A percentile compares a stretch with the other conserved stretches of the same genome.
These are phyloP conservation scores for Rhinoptilus africanus DNA, from an alignment of 2,113 vertebrate species.

Conservation along the genomic window DNA sequence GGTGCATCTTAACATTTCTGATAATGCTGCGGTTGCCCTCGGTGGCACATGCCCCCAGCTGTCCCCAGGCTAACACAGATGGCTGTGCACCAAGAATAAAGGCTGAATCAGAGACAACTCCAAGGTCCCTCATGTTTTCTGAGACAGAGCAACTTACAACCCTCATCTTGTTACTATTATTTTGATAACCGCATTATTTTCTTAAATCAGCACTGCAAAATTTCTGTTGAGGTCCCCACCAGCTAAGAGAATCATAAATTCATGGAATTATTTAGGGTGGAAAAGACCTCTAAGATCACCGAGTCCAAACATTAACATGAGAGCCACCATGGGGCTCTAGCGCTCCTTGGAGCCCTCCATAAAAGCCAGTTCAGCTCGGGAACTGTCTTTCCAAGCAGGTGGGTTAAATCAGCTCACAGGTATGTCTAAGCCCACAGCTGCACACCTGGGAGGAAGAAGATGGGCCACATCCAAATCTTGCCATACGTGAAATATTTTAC, in stretches of 20 bases:
- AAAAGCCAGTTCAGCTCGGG: not conserved
- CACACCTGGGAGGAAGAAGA: not conserved
- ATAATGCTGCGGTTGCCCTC: not conserved
- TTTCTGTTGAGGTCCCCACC: not conserved
- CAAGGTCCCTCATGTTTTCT: not conserved
- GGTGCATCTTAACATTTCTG: not conserved
- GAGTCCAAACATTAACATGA: not conserved
- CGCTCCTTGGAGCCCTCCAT: not conserved
- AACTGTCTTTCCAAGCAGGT: not conserved
- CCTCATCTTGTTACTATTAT: not conserved
- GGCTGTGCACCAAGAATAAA: not conserved
- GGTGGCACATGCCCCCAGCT: not conserved
- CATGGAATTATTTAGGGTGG: no score
- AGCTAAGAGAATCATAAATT: not conserved
- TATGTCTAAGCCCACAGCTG: not conserved
- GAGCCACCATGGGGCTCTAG: not conserved
- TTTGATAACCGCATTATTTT: not conserved
- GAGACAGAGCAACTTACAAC: not conserved
- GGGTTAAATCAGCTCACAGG: not conserved
- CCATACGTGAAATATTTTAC: fast-evolving
- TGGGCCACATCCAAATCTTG: not conserved
- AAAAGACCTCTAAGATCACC: no score
- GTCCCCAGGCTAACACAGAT: not conserved
- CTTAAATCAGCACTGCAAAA: not conserved
- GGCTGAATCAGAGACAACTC: not conserved